These are phyloP conservation scores for Lethenteron reissneri DNA, from an alignment of 2,113 vertebrate genomes.

Conservation along the genomic window DNA sequence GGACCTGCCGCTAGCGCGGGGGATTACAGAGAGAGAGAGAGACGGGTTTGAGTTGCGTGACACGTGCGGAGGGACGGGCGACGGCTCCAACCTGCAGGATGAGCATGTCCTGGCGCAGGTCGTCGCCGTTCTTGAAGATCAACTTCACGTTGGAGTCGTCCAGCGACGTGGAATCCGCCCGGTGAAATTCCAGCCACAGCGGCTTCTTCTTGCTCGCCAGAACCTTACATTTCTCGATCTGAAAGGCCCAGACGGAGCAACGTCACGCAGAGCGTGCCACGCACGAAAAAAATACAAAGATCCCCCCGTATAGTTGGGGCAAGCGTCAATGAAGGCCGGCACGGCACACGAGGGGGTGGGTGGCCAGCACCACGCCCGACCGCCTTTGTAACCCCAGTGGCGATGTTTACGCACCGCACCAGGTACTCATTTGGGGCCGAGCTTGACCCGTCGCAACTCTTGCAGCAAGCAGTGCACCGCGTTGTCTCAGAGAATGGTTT, in stretches of 20 bases:
- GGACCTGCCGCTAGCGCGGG: too few relatives aligned
- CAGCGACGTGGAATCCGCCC: conserved; percentile 63
- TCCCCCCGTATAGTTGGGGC: background rate
- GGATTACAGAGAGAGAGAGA: too few relatives aligned
- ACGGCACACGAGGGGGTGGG: background rate
- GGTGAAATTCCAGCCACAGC: conserved; percentile 82
- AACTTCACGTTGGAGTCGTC: conserved; percentile 81
- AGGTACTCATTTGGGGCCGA: too few relatives aligned
- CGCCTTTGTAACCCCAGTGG: background rate
- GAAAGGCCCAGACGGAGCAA: conserved; percentile 13
- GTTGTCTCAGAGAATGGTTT: too few relatives aligned
- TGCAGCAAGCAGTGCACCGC: too few relatives aligned
- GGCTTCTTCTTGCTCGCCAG: conserved; percentile 99
- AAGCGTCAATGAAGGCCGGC: background rate
- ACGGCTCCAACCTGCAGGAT: conserved; percentile 64
- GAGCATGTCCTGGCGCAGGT: conserved; percentile 90
- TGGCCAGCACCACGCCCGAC: background rate
- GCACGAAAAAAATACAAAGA: background rate
- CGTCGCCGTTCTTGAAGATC: conserved; percentile 93
- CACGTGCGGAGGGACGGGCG: background rate
- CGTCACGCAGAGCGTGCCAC: background rate
- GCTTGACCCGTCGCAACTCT: too few relatives aligned
- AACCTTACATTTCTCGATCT: conserved; percentile 96
- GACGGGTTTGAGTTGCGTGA: background rate
- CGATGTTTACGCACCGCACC: too few relatives aligned